Evolutionary conservation across 2,797 vertebrate genomes (phyloP), one percentile per base, ranked within the genome.

Genomic region (Myotis findleyi): DNA sequence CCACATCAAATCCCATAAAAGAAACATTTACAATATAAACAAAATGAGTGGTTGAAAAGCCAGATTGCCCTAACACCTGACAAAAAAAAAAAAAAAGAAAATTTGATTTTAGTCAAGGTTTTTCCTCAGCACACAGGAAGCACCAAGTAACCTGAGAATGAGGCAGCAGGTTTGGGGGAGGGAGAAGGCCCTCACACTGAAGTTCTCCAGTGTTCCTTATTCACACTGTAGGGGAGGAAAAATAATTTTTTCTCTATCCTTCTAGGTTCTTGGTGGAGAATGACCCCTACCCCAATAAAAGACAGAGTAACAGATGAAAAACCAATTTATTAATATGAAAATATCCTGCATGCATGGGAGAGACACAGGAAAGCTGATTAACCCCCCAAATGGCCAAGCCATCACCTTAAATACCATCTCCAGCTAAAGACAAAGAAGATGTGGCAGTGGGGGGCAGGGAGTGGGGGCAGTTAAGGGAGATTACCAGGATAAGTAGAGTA

Each of bases 11-110:
- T 97, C 94, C 59, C 55, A 93, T 95, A 95, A 97, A 96, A 97
- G 83, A 98, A 97, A 97, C 94, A 98, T 97, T 98, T 96, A 81
- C 93, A 88, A 79, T 82, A 96, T 89, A 96, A 97, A 96, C 92
- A 47, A 95, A 94, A 97, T 53, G 75, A 96, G 88, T 87, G 95
- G 83, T 95, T 97, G 82, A 96, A 97, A 97, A 97, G 87, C 47
- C 85, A 96, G 96, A 81, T 51, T 92, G 66, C 71, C 95, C 96
- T 47, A 76, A 16, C 41, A 85, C 87, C 97, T 94, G 53, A 97
- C 72, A n/a, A n/a, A 11, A 59, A 27, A 59, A 13, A 59, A 94
- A 95, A 77, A 95, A 47, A 38, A 38, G 30, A 81, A 64, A 68
- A 79, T 25, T 89, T 85, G 73, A 68, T 59, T 95, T 97, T 87